Evolutionary conservation across 2,888 invertebrate species (phyloP).

Genomic region (Drosophila mercatorum): DNA sequence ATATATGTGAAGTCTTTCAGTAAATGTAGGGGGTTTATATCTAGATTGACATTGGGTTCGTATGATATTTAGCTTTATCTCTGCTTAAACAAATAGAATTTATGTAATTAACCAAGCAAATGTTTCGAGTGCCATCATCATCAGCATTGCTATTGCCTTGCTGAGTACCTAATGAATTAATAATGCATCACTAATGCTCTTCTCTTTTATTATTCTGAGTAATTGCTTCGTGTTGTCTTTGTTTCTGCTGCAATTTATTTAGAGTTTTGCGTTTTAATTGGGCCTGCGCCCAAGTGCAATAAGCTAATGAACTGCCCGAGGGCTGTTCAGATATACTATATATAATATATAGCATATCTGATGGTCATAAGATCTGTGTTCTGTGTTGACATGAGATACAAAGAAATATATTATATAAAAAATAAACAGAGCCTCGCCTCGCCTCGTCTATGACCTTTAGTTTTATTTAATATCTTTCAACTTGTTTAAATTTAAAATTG

Average conservation of each 20-base stretch:
- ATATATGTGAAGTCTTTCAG: background rate
- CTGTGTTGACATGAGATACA: slow-evolving; percentile 5
- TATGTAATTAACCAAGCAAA: background rate
- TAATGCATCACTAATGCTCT: slow-evolving; percentile 13
- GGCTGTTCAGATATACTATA: background rate
- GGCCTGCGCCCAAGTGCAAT: slow-evolving; percentile 7
- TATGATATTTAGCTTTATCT: background rate
- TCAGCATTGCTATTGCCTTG: slow-evolving; percentile 1
- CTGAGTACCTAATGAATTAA: background rate
- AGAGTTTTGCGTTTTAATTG: slow-evolving; percentile 14
- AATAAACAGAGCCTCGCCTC: slow-evolving; percentile 12
- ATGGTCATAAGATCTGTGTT: slow-evolving; percentile 5
- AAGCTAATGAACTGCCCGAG: slow-evolving; percentile 17
- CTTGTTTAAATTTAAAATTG: slow-evolving; percentile 10
- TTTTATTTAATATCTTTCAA: slow-evolving; percentile 13
- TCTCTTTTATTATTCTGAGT: slow-evolving; percentile 6
- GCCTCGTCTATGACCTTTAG: slow-evolving; percentile 10
- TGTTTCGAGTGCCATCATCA: background rate
- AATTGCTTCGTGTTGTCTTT: slow-evolving; percentile 8
- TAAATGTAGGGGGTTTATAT: slow-evolving; percentile 12
- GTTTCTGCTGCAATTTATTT: slow-evolving; percentile 11
- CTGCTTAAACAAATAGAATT: background rate
- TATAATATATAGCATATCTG: slow-evolving; percentile 8
- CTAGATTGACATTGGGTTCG: background rate
- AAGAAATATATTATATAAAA: slow-evolving; percentile 10